Conservation (phyloP, 2,797 vertebrate genomes). For the Leuciscus waleckii region DNA sequence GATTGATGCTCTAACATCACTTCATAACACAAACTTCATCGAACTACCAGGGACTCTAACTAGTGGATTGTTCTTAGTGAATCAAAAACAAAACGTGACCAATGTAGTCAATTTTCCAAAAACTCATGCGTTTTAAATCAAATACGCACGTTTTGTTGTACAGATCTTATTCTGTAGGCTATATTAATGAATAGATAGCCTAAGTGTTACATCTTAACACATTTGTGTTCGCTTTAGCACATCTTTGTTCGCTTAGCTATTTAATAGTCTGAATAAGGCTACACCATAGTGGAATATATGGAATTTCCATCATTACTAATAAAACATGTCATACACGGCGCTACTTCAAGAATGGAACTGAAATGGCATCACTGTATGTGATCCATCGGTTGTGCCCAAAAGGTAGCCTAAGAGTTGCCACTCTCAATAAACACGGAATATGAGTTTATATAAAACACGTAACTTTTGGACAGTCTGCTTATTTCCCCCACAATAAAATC, state of each 20-base stretch:
- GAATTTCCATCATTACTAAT: too few species aligned
- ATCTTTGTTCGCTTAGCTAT: background rate
- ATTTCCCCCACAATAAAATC: background rate
- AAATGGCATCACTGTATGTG: background rate
- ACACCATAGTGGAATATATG: too few species aligned
- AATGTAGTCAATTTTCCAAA: background rate
- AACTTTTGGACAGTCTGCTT: background rate
- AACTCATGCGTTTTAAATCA: background rate
- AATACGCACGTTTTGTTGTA: background rate
- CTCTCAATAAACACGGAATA: background rate
- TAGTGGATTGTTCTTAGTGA: background rate
- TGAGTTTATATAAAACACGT: background rate
- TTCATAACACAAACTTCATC: conserved; percentile 20
- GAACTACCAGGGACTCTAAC: conserved; percentile 1
- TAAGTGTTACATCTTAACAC: background rate
- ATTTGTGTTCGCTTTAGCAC: too few species aligned
- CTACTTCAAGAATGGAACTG: background rate
- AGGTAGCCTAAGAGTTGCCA: background rate
- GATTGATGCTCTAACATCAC: conserved; percentile 15
- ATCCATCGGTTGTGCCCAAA: background rate
- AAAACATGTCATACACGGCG: background rate
- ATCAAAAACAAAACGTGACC: background rate
- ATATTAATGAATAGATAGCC: background rate
- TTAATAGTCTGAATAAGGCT: too few species aligned
- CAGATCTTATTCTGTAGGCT: background rate